These are phyloP conservation scores for Ophion costatus DNA, from an alignment of 2,888 invertebrate species.

Conservation along the genomic window DNA sequence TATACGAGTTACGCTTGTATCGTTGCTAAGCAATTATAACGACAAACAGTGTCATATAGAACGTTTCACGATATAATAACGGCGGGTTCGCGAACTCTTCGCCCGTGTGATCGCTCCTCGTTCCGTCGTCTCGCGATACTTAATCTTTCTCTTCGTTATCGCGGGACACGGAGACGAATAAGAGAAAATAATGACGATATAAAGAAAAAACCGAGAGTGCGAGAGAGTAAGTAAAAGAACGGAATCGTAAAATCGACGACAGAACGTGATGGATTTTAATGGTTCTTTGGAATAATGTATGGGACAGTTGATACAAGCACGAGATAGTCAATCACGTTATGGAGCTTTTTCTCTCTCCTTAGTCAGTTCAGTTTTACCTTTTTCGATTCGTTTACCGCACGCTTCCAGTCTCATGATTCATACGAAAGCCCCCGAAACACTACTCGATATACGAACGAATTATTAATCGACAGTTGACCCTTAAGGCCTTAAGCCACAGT, in stretches of 20 bases:
- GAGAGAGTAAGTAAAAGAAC: neutral
- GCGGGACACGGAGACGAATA: slow-evolving; percentile 24
- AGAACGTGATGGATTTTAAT: slow-evolving; percentile 48
- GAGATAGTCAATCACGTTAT: slow-evolving; percentile 31
- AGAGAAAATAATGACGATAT: neutral
- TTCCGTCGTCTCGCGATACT: slow-evolving; percentile 43
- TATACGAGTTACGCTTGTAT: slow-evolving; percentile 64
- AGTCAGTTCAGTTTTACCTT: neutral
- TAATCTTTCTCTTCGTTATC: slow-evolving; percentile 52
- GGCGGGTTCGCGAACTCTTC: slow-evolving; percentile 21
- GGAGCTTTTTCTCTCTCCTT: neutral
- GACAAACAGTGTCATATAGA: slow-evolving; percentile 72
- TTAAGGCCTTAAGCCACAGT: no score
- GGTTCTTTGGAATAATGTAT: slow-evolving; percentile 23
- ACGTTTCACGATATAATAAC: slow-evolving; percentile 48
- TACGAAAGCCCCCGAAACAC: no score
- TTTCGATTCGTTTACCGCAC: neutral
- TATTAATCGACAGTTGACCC: no score
- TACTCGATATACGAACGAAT: no score
- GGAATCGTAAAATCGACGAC: slow-evolving; percentile 43
- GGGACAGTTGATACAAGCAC: slow-evolving; percentile 42
- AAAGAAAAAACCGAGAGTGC: neutral
- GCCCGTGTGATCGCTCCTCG: slow-evolving; percentile 45
- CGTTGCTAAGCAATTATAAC: slow-evolving; percentile 79
- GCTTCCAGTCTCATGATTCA: no score